A percentile compares a stretch with the other conserved stretches of the same genome.
These are phyloP conservation scores for Elephas maximus DNA, from an alignment of 2,113 vertebrate species.

Conservation along the genomic window DNA sequence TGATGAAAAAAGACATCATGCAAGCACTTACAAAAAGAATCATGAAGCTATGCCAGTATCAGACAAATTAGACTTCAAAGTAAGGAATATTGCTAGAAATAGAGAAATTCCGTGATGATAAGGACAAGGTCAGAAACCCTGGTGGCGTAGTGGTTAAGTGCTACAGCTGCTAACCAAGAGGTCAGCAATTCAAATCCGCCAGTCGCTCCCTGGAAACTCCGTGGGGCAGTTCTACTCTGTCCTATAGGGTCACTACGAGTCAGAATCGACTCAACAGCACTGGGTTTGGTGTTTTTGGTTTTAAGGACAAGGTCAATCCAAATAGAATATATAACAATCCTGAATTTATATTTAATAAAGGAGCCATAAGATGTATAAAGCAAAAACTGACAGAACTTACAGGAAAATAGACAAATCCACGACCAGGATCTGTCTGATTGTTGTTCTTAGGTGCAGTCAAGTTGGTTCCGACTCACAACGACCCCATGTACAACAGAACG, in stretches of 20 bases:
- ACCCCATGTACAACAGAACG: neutral
- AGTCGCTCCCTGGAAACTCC: too few species aligned
- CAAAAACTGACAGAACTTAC: neutral
- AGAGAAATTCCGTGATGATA: neutral
- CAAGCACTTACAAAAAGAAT: slow-evolving; percentile 25
- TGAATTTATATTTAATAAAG: neutral
- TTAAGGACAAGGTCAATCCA: neutral
- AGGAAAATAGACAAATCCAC: neutral
- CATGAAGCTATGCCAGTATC: neutral
- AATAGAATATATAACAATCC: slow-evolving; percentile 7
- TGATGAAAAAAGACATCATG: neutral
- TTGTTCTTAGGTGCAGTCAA: neutral
- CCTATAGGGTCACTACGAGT: too few species aligned
- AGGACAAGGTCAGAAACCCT: neutral
- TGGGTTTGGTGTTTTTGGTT: too few species aligned
- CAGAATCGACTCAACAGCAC: too few species aligned
- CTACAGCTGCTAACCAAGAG: too few species aligned
- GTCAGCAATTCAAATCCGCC: too few species aligned
- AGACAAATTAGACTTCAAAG: neutral
- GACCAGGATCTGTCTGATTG: neutral
- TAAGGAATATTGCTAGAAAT: neutral
- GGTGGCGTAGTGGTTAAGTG: too few species aligned
- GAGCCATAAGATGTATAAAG: neutral
- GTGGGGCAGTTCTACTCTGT: too few species aligned
- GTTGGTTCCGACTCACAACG: neutral